A percentile compares a stretch with the other conserved stretches of the same genome.
Evolutionary conservation across 2,797 vertebrate genomes (phyloP).

Genomic region (Phylloscopus collybita): DNA sequence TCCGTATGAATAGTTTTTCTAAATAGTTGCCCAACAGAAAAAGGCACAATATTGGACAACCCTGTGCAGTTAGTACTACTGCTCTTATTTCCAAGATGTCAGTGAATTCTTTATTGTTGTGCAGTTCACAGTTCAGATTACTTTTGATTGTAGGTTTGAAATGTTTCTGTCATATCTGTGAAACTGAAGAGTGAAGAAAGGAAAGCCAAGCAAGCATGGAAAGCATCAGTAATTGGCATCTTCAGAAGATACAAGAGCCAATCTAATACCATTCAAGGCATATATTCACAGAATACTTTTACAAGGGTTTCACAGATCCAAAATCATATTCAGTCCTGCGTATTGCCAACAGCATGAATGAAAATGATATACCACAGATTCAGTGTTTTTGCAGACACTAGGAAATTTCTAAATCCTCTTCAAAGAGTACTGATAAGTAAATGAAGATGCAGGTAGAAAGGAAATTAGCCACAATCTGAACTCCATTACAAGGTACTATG

Average conservation of each 20-base stretch:
- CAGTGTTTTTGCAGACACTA: not conserved
- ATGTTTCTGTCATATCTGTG: not conserved
- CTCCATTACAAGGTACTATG: not conserved
- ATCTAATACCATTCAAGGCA: not conserved
- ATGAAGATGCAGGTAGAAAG: not conserved
- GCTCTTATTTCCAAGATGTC: not conserved
- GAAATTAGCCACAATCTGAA: not conserved
- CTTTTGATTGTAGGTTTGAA: not conserved
- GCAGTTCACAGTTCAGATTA: not conserved
- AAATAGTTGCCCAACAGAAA: slow-evolving; percentile 30
- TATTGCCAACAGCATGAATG: not conserved
- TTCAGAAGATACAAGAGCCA: not conserved
- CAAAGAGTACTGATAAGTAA: not conserved
- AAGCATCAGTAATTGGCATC: not conserved
- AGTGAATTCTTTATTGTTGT: not conserved
- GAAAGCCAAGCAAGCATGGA: not conserved
- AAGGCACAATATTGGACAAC: not conserved
- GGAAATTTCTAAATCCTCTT: not conserved
- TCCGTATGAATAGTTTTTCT: slow-evolving; percentile 3
- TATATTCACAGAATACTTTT: not conserved
- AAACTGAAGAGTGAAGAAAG: not conserved
- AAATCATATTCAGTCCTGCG: not conserved
- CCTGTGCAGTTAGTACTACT: not conserved
- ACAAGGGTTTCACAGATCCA: not conserved
- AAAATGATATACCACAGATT: not conserved